Conservation (phyloP, 1,140 invertebrate genomes). For the Pogonomyrmex barbatus region DNA sequence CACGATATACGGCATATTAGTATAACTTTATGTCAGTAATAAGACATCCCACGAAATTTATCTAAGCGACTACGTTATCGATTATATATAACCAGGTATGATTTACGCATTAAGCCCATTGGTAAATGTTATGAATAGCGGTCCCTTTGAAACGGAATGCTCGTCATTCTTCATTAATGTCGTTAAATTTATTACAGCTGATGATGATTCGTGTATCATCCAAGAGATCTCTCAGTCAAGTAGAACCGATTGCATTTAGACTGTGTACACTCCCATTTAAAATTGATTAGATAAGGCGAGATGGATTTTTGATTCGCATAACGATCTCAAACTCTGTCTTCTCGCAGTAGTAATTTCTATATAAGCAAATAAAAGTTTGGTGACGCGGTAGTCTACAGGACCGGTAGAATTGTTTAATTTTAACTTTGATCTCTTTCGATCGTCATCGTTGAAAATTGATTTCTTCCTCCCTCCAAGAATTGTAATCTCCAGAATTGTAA, state of each 20-base stretch:
- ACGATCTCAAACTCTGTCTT: not conserved
- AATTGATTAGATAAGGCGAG: conserved; percentile 33
- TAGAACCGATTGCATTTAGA: conserved; percentile 38
- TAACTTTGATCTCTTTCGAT: not conserved
- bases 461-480: not conserved
- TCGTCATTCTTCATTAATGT: conserved; percentile 8
- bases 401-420: not conserved
- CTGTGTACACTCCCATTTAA: not conserved
- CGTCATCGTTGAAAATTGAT: not conserved
- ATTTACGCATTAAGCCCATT: not conserved
- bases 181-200: not conserved
- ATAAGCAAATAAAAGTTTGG: not conserved
- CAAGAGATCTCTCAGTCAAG: not conserved
- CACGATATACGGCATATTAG: not conserved
- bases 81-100: not conserved
- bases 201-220: not conserved
- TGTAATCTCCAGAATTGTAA: not conserved
- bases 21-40: not conserved
- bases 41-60: not conserved
- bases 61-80: not conserved
- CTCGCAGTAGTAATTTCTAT: not conserved
- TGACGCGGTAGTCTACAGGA: not conserved
- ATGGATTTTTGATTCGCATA: conserved; percentile 33
- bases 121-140: not conserved
- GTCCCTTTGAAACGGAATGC: not conserved